phyloP scores from a whole-genome alignment of 2,797 vertebrate genomes.

The Siniperca undulata region DNA sequence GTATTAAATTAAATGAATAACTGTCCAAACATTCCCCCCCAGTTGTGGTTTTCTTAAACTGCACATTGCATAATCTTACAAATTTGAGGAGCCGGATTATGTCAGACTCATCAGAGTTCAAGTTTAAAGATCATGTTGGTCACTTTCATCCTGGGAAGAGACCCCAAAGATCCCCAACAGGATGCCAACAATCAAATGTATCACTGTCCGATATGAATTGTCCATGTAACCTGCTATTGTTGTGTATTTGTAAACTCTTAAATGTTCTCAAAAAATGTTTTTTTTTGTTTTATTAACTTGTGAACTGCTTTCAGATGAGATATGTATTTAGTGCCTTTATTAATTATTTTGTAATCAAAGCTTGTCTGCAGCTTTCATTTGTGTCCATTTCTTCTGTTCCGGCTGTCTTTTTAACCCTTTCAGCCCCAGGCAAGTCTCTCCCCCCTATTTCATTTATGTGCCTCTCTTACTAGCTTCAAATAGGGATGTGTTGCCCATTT shows the following conservation, averaged over 20 bases:
- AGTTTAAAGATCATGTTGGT: neutral
- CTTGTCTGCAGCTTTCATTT: constrained; percentile 16
- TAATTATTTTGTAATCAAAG: constrained; percentile 42
- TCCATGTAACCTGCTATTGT: constrained; percentile 5
- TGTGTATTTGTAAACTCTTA: neutral
- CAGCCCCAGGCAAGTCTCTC: no score
- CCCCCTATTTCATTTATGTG: no score
- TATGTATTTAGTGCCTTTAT: constrained; percentile 38
- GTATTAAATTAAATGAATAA: neutral
- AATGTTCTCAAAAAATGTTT: constrained; percentile 15
- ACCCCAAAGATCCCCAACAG: neutral
- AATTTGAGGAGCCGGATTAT: no score
- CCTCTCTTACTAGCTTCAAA: no score
- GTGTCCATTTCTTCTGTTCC: neutral
- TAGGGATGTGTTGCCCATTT: no score
- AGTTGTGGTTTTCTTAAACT: no score
- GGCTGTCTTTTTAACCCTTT: neutral
- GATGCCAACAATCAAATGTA: neutral
- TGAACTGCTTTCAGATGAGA: constrained; percentile 15
- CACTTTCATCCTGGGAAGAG: neutral
- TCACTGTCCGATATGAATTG: neutral
- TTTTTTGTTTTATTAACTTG: constrained; percentile 18
- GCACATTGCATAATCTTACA: no score
- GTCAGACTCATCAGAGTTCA: no score
- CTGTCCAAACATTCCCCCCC: no score